Conservation (phyloP, 2,888 invertebrate species). For the Adelognathus sp. region DNA sequence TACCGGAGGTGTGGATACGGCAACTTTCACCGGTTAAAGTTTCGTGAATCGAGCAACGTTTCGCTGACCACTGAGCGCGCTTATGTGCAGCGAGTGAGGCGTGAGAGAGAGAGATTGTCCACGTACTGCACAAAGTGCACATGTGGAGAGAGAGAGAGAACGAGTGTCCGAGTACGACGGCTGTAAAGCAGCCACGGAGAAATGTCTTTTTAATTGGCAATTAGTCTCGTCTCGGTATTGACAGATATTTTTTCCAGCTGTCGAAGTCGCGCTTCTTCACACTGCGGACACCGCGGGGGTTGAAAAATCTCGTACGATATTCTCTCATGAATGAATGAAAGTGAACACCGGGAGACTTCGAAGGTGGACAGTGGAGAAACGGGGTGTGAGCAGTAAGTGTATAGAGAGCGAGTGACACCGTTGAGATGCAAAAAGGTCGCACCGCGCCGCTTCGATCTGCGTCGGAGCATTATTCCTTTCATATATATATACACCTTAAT, state of each 20-base stretch:
- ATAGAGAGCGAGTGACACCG: slow-evolving; percentile 34
- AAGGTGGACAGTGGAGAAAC: slow-evolving; percentile 8
- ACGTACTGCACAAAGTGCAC: too few relatives aligned
- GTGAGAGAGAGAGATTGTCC: too few relatives aligned
- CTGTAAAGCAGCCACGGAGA: slow-evolving; percentile 60
- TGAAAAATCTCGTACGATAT: not conserved
- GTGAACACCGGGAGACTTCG: slow-evolving; percentile 5
- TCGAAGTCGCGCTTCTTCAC: slow-evolving; percentile 48
- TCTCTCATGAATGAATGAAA: slow-evolving; percentile 15
- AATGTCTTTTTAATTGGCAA: slow-evolving; percentile 80
- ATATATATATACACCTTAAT: too few relatives aligned
- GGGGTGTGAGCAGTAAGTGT: slow-evolving; percentile 24
- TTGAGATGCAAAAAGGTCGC: slow-evolving; percentile 40
- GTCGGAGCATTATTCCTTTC: too few relatives aligned
- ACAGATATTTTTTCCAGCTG: slow-evolving; percentile 75
- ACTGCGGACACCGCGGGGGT: not conserved
- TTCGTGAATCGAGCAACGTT: too few relatives aligned
- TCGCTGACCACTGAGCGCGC: too few relatives aligned
- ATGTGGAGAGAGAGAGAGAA: too few relatives aligned
- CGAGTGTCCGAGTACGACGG: too few relatives aligned
- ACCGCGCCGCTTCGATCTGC: slow-evolving; percentile 15
- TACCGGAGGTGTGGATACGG: too few relatives aligned
- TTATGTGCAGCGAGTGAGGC: too few relatives aligned
- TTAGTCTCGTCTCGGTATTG: slow-evolving; percentile 75
- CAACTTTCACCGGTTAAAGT: too few relatives aligned